Evolutionary conservation across 1,140 invertebrate genomes (phyloP).

Genomic region (Heliothis subflexa): DNA sequence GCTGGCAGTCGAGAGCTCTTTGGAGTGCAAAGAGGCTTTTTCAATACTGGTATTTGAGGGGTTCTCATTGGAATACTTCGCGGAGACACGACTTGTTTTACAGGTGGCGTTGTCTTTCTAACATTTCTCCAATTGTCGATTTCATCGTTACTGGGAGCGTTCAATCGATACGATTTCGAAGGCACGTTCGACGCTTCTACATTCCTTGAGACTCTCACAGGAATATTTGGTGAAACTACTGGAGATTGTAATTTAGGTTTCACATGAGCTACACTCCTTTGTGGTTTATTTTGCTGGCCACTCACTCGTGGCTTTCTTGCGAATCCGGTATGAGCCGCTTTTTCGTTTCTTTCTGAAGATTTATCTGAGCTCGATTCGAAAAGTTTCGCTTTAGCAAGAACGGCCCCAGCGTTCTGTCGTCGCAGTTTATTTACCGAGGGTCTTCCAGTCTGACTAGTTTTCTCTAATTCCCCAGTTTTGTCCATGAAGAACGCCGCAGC

Average conservation of each 20-base stretch:
- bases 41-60: constrained; percentile 69
- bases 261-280: constrained; percentile 61
- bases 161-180: constrained; percentile 42
- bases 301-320: constrained; percentile 73
- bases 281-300: constrained; percentile 59
- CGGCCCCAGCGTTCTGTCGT: constrained; percentile 88
- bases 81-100: constrained; percentile 73
- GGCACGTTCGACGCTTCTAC: constrained; percentile 27
- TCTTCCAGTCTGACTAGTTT: constrained; percentile 81
- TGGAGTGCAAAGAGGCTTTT: constrained; percentile 72
- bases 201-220: constrained; percentile 48
- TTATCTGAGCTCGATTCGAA: constrained; percentile 86
- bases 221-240: constrained; percentile 45
- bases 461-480: constrained; percentile 78
- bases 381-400: constrained; percentile 88
- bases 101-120: constrained; percentile 68
- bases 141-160: constrained; percentile 37
- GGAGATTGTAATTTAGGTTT: constrained; percentile 60
- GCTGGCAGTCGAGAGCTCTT: constrained; percentile 64
- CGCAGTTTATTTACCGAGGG: constrained; percentile 88
- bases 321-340: constrained; percentile 66
- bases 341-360: constrained; percentile 77
- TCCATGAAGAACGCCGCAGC: constrained; percentile 82
- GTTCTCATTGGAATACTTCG: constrained; percentile 59
- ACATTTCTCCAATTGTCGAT: constrained; percentile 54